Conservation (phyloP, 2,797 vertebrate species). For the Galago senegalensis region DNA sequence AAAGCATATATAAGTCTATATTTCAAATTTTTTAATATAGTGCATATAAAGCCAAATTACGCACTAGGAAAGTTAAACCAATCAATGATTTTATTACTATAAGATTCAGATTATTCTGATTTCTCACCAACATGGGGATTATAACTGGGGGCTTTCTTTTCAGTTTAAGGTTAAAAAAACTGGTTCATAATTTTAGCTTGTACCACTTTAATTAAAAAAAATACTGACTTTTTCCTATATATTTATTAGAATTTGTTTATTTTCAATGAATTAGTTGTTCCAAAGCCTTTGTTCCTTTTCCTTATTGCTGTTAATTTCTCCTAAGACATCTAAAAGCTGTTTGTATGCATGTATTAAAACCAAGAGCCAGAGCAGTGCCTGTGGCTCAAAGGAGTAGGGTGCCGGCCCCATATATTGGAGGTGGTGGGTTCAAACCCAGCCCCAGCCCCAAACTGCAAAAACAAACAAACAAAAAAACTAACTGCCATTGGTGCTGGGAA, state of each 20-base stretch:
- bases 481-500: not conserved
- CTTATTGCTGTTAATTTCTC: not conserved
- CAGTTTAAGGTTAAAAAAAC: not conserved
- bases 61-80: not conserved
- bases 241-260: not conserved
- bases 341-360: not conserved
- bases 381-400: too few relatives aligned
- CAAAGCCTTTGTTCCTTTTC: not conserved
- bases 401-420: too few relatives aligned
- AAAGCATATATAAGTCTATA: not conserved
- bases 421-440: too few relatives aligned
- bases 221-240: not conserved
- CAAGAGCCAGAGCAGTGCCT: not conserved
- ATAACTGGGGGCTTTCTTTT: not conserved
- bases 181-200: not conserved
- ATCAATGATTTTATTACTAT: not conserved
- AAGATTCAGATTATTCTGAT: not conserved
- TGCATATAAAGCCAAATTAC: not conserved
- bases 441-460: too few relatives aligned
- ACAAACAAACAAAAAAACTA: not conserved
- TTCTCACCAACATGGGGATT: not conserved
- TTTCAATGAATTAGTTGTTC: not conserved
- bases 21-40: constrained; percentile 15
- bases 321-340: not conserved
- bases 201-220: not conserved